A percentile compares a stretch with the other conserved stretches of the same genome.
phyloP scores from a whole-genome alignment of 2,113 vertebrate genomes.

The Oophaga pumilio region DNA sequence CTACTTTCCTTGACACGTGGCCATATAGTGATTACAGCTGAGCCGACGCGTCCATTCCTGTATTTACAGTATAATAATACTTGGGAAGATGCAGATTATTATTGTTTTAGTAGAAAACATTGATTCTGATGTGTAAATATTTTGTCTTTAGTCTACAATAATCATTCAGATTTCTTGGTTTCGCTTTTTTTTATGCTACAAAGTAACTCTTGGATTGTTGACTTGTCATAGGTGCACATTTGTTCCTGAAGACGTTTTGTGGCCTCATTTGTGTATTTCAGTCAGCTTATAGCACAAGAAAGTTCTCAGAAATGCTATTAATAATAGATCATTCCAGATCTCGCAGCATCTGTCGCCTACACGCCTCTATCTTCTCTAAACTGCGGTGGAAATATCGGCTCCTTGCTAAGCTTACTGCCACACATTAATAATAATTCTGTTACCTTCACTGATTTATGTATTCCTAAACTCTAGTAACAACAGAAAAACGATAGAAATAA shows the following conservation, averaged over 20 bases:
- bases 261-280: neutral
- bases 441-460: neutral
- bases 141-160: neutral
- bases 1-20: too few species aligned
- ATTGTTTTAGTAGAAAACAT: neutral
- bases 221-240: neutral
- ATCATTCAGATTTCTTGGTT: neutral
- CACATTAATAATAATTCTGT: neutral
- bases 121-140: neutral
- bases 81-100: neutral
- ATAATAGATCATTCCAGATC: conserved; percentile 36
- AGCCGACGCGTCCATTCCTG: too few species aligned
- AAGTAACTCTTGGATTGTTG: neutral
- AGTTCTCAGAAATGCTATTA: neutral
- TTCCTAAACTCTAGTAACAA: neutral
- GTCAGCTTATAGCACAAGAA: neutral
- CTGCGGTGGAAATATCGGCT: neutral
- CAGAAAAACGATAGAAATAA: neutral
- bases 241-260: neutral
- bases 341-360: conserved; percentile 8
- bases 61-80: too few species aligned
- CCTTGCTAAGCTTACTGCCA: neutral
- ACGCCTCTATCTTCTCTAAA: neutral
- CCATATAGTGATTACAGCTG: too few species aligned
- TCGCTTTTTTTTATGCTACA: neutral